Evolutionary conservation across 2,113 vertebrate species (phyloP), one percentile per base, ranked within the genome.

Genomic region (Grallaria varia): DNA sequence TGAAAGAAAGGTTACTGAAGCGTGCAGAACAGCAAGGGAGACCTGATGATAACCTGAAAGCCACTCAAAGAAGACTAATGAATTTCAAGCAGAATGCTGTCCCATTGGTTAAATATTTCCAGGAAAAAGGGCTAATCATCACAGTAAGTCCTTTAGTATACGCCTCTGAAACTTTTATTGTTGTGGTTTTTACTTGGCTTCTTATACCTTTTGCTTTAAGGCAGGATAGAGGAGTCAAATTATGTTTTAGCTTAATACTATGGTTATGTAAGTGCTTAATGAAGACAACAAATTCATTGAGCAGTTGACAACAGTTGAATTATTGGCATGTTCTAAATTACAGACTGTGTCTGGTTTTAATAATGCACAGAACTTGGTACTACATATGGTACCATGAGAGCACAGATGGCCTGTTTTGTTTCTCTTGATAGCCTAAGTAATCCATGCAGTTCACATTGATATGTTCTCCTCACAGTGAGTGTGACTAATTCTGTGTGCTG

Each of bases 51-150:
- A 99, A 99, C 94, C 98, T 99, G 84, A 99, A 99, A 97, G 99
- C 99, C 64, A 99, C 99, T 14, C 99, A 99, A 52, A 98, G 99
- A 73, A 97, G 99, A 66, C 97, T 99, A 16, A 98, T 98, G 97
- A 99, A 99, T 97, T 99, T 99, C 97, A 99, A 99, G 87, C 99
- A 99, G 95, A 99, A 99, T 28, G 98, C 99, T 2, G 97, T 99
- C 33, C 99, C 99, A 1, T 74, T 99, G 98, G 99, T 99, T 90
- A 99, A 99, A 93, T 99, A 99, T 97, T 99, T 99, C 98, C 99
- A 99, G 97, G 99, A 99, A 95, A 98, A 98, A 74, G 99, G 98
- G 31, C 98, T 99, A 55, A 99, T 99, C 76, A 97, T 99, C 90
- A 99, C 98, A 64, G 99, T 99, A 98, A 99, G 98, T 98, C 14